Evolutionary conservation across 2,113 vertebrate genomes (phyloP).

Genomic region (Alligator mississippiensis): DNA sequence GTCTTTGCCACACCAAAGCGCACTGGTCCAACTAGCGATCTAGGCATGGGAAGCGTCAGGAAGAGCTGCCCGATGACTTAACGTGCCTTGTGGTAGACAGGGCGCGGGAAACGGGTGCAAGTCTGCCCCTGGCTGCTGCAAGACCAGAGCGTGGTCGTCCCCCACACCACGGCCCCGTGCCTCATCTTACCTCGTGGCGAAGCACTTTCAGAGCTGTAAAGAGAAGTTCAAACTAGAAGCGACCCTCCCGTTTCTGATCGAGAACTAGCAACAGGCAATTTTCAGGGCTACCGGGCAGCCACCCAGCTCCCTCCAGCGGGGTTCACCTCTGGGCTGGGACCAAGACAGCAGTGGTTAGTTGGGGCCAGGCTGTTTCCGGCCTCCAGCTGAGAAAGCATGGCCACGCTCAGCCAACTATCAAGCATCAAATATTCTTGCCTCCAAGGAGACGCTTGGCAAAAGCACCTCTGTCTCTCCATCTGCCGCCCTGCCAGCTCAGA

Average conservation of each 20-base stretch:
- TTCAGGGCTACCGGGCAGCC: neutral
- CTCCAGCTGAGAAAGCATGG: too few species aligned
- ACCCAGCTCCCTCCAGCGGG: too few species aligned
- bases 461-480: neutral
- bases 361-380: neutral
- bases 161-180: neutral
- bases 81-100: too few species aligned
- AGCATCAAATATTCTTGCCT: neutral
- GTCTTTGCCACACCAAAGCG: too few species aligned
- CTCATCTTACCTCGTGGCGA: neutral
- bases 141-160: neutral
- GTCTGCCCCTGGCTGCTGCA: neutral
- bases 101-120: too few species aligned
- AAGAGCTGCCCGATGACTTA: too few species aligned
- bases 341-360: neutral
- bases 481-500: neutral
- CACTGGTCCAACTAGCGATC: too few species aligned
- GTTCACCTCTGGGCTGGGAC: neutral
- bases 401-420: too few species aligned
- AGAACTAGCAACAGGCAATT: neutral
- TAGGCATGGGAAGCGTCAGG: too few species aligned
- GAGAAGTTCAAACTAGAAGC: neutral
- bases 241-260: neutral
- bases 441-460: neutral
- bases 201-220: neutral